Conservation (phyloP, 2,113 vertebrate genomes). For the Irena cyanogastra region DNA sequence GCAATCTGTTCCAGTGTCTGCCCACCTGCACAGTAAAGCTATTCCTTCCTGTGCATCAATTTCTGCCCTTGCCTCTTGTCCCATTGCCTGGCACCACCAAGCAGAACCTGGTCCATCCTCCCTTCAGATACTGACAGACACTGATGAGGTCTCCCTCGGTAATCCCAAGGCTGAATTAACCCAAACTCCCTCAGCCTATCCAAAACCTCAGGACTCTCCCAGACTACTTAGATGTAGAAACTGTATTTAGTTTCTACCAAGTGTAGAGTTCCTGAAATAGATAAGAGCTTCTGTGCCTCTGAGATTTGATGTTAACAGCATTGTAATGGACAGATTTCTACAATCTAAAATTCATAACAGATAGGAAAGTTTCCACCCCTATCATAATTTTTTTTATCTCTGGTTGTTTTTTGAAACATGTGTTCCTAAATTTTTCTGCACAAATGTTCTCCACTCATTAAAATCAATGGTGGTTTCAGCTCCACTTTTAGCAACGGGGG, state of each 20-base stretch:
- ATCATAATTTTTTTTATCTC: not conserved
- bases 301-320: not conserved
- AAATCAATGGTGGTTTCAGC: not conserved
- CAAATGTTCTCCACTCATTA: not conserved
- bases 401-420: not conserved
- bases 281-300: not conserved
- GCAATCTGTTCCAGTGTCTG: not conserved
- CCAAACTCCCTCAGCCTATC: not conserved
- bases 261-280: not conserved
- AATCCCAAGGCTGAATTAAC: not conserved
- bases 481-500: not conserved
- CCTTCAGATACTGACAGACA: not conserved
- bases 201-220: not conserved
- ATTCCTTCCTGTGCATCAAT: not conserved
- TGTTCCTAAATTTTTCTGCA: not conserved
- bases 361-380: not conserved
- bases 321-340: not conserved
- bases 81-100: not conserved
- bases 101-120: not conserved
- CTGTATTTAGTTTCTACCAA: not conserved
- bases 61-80: not conserved
- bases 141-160: not conserved
- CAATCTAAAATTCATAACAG: not conserved
- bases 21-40: not conserved
- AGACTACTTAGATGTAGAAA: not conserved